Evolutionary conservation across 2,797 vertebrate genomes (phyloP), one percentile per base, ranked within the genome.

Genomic region (Etheostoma nigrum): DNA sequence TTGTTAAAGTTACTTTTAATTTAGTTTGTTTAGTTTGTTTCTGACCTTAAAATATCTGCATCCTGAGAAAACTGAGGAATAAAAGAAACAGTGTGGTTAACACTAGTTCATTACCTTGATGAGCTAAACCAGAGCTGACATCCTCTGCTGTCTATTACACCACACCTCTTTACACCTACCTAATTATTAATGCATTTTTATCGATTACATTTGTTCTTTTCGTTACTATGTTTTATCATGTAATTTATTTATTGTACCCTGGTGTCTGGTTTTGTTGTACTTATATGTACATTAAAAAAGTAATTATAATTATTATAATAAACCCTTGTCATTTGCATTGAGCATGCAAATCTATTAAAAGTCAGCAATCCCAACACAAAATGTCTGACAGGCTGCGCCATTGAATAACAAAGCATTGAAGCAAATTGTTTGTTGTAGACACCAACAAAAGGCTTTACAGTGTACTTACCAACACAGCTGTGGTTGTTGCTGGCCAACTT

Each of bases 401-500:
- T 60, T 36, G 55, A 59, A 52, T 45, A 65, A 76, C 45, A 72
- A 78, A 73, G 48, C 59, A 48, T 1, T 36, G 23, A 66, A 60
- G 49, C 44, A 57, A 65, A 57, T 19, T 64, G 23, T 51, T 67
- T 54, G 63, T n/a, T 76, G 60, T 58, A 36, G 60, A 45, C 45
- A 18, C 30, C 23, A 59, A 62, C 48, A 69, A 36, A 36, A n/a
- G 47, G 27, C 45, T 76, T 82, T 63, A 74, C 67, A 65, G 59
- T 44, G 51, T 30, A 91, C 97, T 97, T 95, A 99, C 98, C 98
- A 84, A 96, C 93, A 4, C 98, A 99, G 77, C 96, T 98, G 94
- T 97, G 97, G 92, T 99, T 99, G 95, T 99, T 98, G 91, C 95
- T 93, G n/a, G 97, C 95, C 88, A 99, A 84, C 91, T 96, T 96